Conservation (phyloP, 2,888 invertebrate species). For the Mantis religiosa region DNA sequence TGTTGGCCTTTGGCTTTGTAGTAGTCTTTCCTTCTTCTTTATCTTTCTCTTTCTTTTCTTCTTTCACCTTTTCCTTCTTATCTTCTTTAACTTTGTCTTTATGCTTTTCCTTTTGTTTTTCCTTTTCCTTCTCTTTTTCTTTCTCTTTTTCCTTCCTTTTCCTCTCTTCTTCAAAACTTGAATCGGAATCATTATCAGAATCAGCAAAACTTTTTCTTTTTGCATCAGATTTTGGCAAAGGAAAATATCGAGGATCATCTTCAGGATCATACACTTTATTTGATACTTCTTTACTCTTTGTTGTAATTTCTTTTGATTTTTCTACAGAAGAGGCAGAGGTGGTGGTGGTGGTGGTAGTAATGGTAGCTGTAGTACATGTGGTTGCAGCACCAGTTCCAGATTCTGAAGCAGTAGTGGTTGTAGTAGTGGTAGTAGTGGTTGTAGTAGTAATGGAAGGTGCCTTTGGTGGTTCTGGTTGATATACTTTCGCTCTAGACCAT, state of each 20-base stretch:
- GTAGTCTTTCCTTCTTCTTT: slow-evolving; percentile 12
- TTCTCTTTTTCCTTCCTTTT: slow-evolving; percentile 9
- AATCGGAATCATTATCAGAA: slow-evolving; percentile 59
- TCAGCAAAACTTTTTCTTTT: slow-evolving; percentile 63
- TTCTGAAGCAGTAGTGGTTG: slow-evolving; percentile 36
- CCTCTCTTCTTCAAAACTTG: slow-evolving; percentile 43
- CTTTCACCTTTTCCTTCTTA: not conserved
- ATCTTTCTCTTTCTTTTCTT: slow-evolving; percentile 6
- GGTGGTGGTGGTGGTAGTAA: slow-evolving; percentile 43
- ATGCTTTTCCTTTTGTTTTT: slow-evolving; percentile 10
- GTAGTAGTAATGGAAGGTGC: slow-evolving; percentile 33
- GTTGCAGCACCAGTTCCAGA: slow-evolving; percentile 38
- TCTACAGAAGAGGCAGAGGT: slow-evolving; percentile 38
- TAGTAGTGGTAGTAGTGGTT: slow-evolving; percentile 45
- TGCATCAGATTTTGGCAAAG: slow-evolving; percentile 57
- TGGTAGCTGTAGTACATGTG: slow-evolving; percentile 38
- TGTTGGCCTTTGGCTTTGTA: slow-evolving; percentile 14
- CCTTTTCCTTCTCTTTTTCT: slow-evolving; percentile 1
- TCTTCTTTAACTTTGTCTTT: slow-evolving; percentile 10
- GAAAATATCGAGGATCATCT: slow-evolving; percentile 70
- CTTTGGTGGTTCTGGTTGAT: slow-evolving; percentile 26
- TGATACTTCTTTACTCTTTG: slow-evolving; percentile 32
- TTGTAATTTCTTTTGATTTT: slow-evolving; percentile 48
- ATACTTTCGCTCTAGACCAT: slow-evolving; percentile 53
- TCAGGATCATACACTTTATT: slow-evolving; percentile 45